A percentile compares a stretch with the other conserved stretches of the same genome.
These are phyloP conservation scores for Alloplasta piceator DNA, from an alignment of 2,888 invertebrate genomes.

Conservation along the genomic window DNA sequence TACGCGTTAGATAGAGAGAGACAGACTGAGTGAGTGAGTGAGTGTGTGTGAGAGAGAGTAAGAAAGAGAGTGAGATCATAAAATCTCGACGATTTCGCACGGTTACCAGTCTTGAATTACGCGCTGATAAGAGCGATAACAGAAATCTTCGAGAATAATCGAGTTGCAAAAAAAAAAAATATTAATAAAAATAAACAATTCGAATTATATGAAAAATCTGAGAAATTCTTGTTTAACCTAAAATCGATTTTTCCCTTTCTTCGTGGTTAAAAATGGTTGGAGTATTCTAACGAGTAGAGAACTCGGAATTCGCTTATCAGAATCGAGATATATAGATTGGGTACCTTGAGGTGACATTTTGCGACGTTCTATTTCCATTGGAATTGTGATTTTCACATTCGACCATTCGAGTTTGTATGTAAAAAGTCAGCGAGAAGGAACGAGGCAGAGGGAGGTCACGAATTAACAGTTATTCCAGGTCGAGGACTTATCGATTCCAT, in stretches of 20 bases:
- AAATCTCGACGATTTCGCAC: too few species aligned
- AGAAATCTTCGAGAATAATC: too few species aligned
- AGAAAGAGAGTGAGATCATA: background rate
- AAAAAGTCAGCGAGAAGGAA: background rate
- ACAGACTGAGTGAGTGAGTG: too few species aligned
- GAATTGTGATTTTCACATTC: constrained; percentile 31
- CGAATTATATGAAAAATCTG: background rate
- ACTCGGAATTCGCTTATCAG: constrained; percentile 20
- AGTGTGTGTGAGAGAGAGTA: background rate
- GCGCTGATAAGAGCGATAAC: too few species aligned
- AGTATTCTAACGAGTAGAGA: constrained; percentile 11
- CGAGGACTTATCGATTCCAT: constrained; percentile 55
- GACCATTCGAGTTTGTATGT: background rate
- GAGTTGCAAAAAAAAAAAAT: too few species aligned
- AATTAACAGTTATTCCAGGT: constrained; percentile 56
- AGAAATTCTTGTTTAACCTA: too few species aligned
- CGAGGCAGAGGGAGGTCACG: constrained; percentile 13
- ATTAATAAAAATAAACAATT: too few species aligned
- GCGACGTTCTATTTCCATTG: constrained; percentile 26
- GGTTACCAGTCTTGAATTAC: too few species aligned
- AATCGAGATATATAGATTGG: background rate
- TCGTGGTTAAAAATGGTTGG: background rate
- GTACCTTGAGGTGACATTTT: constrained; percentile 7
- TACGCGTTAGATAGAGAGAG: background rate
- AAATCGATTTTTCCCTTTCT: background rate